Percentiles rank a stretch among this genome's conserved stretches.
Evolutionary conservation across 2,797 vertebrate genomes (phyloP).

Genomic region (Carapus acus): DNA sequence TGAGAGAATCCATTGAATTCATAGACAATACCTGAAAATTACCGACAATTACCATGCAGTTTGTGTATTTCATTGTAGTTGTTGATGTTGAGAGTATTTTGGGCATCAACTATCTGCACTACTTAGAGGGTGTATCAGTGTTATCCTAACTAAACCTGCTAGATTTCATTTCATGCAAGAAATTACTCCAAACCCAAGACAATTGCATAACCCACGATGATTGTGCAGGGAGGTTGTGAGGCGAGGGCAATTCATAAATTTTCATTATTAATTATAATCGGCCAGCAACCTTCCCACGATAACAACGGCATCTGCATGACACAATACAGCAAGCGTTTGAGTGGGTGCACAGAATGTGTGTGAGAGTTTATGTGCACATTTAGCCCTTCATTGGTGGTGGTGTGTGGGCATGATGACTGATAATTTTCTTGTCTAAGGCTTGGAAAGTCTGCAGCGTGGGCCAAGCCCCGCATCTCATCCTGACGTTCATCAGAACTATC

Average conservation of each 20-base stretch:
- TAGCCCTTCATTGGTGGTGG: conserved; percentile 42
- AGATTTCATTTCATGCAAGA: too few species aligned
- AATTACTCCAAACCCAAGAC: not conserved
- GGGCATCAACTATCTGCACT: conserved; percentile 4
- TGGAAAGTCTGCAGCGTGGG: conserved; percentile 38
- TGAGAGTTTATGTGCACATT: conserved; percentile 35
- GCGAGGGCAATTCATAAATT: conserved; percentile 10
- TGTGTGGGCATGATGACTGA: conserved; percentile 54
- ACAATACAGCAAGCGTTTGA: conserved; percentile 41
- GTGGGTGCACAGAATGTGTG: conserved; percentile 48
- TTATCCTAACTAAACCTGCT: not conserved
- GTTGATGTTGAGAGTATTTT: not conserved
- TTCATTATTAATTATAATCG: not conserved
- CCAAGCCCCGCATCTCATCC: conserved; percentile 33
- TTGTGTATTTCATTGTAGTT: not conserved
- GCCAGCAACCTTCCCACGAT: conserved; percentile 14
- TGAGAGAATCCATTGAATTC: too few species aligned
- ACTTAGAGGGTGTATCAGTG: conserved; percentile 8
- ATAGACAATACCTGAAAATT: too few species aligned
- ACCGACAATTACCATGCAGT: too few species aligned
- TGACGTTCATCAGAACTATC: conserved; percentile 32
- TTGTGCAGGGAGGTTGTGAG: conserved; percentile 9
- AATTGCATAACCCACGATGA: too few species aligned
- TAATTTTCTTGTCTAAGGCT: conserved; percentile 42
- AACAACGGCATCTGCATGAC: conserved; percentile 35